Base-by-base conservation (phyloP, 2,797 vertebrate species). In the Stomatorhinus walkeri region DNA sequence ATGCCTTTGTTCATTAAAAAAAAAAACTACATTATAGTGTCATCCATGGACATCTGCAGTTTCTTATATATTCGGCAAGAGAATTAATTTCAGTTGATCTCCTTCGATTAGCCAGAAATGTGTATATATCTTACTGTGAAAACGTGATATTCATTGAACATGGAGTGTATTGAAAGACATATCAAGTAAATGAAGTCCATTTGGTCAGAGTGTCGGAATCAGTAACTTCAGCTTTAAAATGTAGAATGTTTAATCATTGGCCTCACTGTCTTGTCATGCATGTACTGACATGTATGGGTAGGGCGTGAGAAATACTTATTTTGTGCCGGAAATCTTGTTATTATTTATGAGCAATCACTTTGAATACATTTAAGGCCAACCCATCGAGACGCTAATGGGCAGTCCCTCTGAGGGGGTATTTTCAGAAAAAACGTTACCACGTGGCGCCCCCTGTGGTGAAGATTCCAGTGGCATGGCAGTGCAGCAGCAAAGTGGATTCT, bases 401-500 rank as follows among this genome's bases (percentile, higher is more conserved):
- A 64, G 68, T 87, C 64, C 36, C 52, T 85, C 46, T 14, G 9
- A 72, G 22, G 84, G 40, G 48, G 49, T 88, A 16, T 48, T 79
- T 79, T 51, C 51, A n/a, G 49, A 43, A 51, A 7, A 56, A 61
- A 88, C 40, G 22, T 68, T 22, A 81, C 28, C 28, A 1, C 28
- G 28, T 32, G 1, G 83, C 22, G 1, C 87, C 68, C 72, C 72
- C 85, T 14, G 14, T 36, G 68, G 16, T 14, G 19, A 76, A 6
- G 12, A 9, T 32, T 32, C 10, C 3, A 68, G 72, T 36, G 36
- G 14, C 32, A 2, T 40, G 68, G 4, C 85, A 84, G 28, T 91
- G 87, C 90, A 87, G 48, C 87, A 85, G 90, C 85, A 83, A 28
- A 88, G 59, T n/a, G 22, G 16, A 85, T 32, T 89, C 88, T 88